Evolutionary conservation across 2,113 vertebrate species (phyloP).

Genomic region (Axis porcinus): DNA sequence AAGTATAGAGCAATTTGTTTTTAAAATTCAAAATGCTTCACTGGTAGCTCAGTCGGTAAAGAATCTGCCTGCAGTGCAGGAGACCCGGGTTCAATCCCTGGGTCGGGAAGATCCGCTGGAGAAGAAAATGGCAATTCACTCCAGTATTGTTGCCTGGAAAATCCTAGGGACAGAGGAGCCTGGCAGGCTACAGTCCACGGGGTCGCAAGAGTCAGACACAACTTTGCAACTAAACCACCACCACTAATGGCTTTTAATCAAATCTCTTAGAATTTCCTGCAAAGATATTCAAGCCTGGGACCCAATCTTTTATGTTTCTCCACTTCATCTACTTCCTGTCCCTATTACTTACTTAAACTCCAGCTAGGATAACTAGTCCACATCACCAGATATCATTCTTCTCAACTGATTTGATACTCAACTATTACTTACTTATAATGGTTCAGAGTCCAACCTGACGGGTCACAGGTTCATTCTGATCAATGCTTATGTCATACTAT

Average conservation of each 20-base stretch:
- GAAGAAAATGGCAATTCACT: not conserved
- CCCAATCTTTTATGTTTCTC: not conserved
- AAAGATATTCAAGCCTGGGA: not conserved
- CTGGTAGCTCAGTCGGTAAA: not conserved
- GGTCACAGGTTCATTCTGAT: not conserved
- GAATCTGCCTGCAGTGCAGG: not conserved
- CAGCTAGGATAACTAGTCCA: not conserved
- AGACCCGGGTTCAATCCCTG: not conserved
- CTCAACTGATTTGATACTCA: not conserved
- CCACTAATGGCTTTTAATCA: not conserved
- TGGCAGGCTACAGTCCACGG: not conserved
- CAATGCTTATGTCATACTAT: not conserved
- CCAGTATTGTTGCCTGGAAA: not conserved
- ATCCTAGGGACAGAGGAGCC: not conserved
- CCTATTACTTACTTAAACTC: not conserved
- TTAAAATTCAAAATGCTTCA: not conserved
- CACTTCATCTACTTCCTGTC: not conserved
- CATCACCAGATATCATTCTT: not conserved
- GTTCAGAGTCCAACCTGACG: not conserved
- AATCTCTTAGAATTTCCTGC: not conserved
- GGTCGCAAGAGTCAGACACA: fast-evolving
- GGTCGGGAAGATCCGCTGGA: not conserved
- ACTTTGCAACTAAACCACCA: not conserved
- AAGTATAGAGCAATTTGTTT: not conserved
- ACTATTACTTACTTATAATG: not conserved